These are phyloP conservation scores for Camponotus pennsylvanicus DNA, from an alignment of 1,140 invertebrate genomes.

Conservation along the genomic window DNA sequence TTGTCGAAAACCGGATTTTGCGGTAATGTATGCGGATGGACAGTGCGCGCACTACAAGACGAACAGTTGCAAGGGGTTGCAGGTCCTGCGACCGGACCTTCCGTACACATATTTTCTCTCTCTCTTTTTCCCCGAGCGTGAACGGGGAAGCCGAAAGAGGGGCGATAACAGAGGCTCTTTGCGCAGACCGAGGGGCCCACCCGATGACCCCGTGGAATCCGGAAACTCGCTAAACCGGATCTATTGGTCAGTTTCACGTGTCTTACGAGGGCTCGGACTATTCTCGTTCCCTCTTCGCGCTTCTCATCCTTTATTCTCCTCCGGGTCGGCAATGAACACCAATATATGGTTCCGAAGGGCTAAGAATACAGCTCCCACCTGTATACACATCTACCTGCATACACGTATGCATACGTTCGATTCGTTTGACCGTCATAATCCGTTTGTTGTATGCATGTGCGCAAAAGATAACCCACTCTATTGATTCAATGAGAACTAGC, in stretches of 20 bases:
- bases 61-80: slow-evolving; percentile 71
- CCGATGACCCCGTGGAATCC: slow-evolving; percentile 84
- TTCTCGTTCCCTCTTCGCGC: slow-evolving; percentile 45
- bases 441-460: slow-evolving; percentile 32
- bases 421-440: slow-evolving; percentile 18
- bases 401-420: slow-evolving; percentile 42
- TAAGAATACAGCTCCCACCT: slow-evolving; percentile 62
- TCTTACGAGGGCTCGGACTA: slow-evolving; percentile 67
- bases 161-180: slow-evolving; percentile 57
- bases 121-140: slow-evolving; percentile 25
- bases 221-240: slow-evolving; percentile 87
- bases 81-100: slow-evolving; percentile 57
- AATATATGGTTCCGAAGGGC: slow-evolving; percentile 61
- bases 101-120: slow-evolving; percentile 33
- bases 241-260: slow-evolving; percentile 86
- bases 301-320: slow-evolving; percentile 63
- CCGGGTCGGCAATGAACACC: slow-evolving; percentile 65
- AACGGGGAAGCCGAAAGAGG: slow-evolving; percentile 45
- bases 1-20: slow-evolving; percentile 75
- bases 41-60: slow-evolving; percentile 55
- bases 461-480: slow-evolving; percentile 58
- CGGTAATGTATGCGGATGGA: slow-evolving; percentile 74
- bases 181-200: slow-evolving; percentile 64
- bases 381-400: slow-evolving; percentile 62
- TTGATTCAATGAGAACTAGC: slow-evolving; percentile 83